Conservation (phyloP, 2,797 vertebrate genomes). For the Margarornis squamiger region DNA sequence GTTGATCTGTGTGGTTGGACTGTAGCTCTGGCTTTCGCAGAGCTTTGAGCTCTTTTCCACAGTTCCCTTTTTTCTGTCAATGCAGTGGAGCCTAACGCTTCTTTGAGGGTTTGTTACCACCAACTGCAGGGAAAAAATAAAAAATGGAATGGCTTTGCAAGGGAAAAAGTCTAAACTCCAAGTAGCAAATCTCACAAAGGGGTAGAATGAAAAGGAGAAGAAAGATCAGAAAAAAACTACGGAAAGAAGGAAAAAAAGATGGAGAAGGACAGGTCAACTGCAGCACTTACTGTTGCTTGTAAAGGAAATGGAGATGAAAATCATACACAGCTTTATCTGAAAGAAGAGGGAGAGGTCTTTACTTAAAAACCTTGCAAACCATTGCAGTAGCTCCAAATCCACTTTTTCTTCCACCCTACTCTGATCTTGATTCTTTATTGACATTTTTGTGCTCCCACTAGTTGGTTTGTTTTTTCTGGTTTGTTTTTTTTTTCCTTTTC, state of each 20-base stretch:
- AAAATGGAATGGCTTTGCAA: neutral
- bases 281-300: neutral
- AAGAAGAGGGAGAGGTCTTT: neutral
- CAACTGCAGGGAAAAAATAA: neutral
- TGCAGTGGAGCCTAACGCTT: neutral
- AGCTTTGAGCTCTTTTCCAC: neutral
- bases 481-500: too few relatives aligned
- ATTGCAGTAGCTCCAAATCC: neutral
- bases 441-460: neutral
- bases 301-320: neutral
- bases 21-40: neutral
- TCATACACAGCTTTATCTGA: neutral
- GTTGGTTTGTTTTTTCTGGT: neutral
- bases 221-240: neutral
- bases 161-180: neutral
- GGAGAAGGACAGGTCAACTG: neutral
- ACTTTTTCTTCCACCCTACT: neutral
- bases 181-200: neutral
- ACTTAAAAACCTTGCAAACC: neutral
- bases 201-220: neutral
- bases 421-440: neutral
- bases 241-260: neutral
- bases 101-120: neutral
- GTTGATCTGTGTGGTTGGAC: neutral
- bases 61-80: neutral